Evolutionary conservation across 2,797 vertebrate species (phyloP).

Genomic region (Phrynocephalus guinanensis): DNA sequence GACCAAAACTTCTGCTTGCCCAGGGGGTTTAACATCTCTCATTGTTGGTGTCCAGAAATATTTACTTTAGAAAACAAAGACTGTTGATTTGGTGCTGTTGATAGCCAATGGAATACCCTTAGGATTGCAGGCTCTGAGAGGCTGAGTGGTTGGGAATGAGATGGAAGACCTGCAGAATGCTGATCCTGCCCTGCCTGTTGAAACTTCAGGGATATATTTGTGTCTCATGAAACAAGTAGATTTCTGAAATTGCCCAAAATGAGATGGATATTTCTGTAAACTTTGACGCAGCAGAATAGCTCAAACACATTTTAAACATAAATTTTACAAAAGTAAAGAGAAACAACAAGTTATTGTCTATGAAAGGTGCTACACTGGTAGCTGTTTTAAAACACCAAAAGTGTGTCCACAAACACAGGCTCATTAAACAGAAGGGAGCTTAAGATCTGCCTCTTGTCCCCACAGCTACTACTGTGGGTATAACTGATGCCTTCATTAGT

Average conservation of each 20-base stretch:
- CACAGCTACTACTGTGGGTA: not conserved
- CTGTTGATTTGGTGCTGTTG: not conserved
- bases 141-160: not conserved
- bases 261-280: not conserved
- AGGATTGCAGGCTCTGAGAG: not conserved
- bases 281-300: not conserved
- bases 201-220: not conserved
- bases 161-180: not conserved
- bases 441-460: not conserved
- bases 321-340: not conserved
- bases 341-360: not conserved
- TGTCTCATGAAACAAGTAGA: not conserved
- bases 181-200: not conserved
- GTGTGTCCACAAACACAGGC: too few relatives aligned
- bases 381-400: not conserved
- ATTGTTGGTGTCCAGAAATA: not conserved
- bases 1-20: not conserved
- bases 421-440: not conserved
- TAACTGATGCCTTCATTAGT: not conserved
- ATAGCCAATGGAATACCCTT: not conserved
- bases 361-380: not conserved
- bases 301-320: conserved; percentile 5
- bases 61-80: not conserved
- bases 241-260: not conserved
- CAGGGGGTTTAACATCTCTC: not conserved